Evolutionary conservation across 2,888 invertebrate genomes (phyloP).

Genomic region (Coronaproctus castanopsis): DNA sequence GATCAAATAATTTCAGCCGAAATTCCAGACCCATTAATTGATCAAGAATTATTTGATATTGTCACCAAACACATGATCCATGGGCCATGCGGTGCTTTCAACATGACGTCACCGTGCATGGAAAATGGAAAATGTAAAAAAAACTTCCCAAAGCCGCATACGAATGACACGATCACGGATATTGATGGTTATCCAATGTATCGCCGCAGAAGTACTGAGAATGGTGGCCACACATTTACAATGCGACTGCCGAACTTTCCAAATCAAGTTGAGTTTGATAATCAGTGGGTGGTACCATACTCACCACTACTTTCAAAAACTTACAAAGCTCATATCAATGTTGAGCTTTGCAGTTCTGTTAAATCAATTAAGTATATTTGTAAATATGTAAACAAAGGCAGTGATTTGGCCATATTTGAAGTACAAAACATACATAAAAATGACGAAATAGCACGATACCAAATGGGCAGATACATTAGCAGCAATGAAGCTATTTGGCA

Average conservation of each 20-base stretch:
- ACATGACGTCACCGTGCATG: constrained; percentile 22
- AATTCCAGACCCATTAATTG: constrained; percentile 20
- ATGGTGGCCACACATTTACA: constrained; percentile 18
- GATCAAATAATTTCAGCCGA: constrained; percentile 23
- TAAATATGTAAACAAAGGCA: constrained; percentile 22
- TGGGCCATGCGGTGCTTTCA: constrained; percentile 19
- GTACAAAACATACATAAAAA: constrained; percentile 15
- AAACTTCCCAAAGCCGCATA: constrained; percentile 20
- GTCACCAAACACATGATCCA: constrained; percentile 20
- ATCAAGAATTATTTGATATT: constrained; percentile 18
- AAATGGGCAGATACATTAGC: constrained; percentile 19
- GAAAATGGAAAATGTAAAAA: constrained; percentile 13
- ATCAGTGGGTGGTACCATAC: constrained; percentile 22
- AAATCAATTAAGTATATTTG: constrained; percentile 25
- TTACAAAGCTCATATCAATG: constrained; percentile 21
- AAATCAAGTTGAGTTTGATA: constrained; percentile 18
- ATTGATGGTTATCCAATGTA: constrained; percentile 25
- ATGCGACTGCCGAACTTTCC: constrained; percentile 13
- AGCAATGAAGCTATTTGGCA: constrained; percentile 22
- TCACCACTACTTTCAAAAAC: constrained; percentile 16
- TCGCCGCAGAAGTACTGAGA: constrained; percentile 19
- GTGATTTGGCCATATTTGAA: constrained; percentile 15
- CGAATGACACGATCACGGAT: constrained; percentile 21
- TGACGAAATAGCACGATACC: constrained; percentile 20
- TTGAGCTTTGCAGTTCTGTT: constrained; percentile 26